Conservation (phyloP, 2,113 vertebrate genomes). For the Eubucco bourcierii region DNA sequence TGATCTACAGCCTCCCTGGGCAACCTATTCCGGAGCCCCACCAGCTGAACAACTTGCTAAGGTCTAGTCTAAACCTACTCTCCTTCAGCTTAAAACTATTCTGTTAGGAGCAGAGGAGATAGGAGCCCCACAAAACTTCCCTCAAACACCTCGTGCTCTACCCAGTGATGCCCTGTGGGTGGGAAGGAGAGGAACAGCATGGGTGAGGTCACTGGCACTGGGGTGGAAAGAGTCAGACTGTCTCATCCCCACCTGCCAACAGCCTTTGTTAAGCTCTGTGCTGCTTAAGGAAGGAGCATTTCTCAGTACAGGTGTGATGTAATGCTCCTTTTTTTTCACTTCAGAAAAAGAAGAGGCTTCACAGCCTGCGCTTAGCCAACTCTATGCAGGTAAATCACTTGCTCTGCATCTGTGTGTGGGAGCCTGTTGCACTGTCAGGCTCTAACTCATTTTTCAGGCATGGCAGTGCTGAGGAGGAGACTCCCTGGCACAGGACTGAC, state of each 20-base stretch:
- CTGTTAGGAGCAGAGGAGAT: neutral
- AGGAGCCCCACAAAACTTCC: neutral
- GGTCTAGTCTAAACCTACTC: too few species aligned
- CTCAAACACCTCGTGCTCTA: neutral
- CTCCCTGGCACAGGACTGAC: neutral
- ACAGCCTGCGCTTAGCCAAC: neutral
- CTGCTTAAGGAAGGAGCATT: neutral
- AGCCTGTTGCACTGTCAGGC: neutral
- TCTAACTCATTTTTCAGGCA: neutral
- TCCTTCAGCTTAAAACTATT: too few species aligned
- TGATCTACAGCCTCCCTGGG: too few species aligned
- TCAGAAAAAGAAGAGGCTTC: neutral
- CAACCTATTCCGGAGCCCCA: too few species aligned
- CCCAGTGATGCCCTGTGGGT: fast-evolving
- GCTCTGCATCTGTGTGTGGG: slow-evolving; percentile 26
- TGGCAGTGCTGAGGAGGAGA: neutral
- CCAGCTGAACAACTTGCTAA: too few species aligned
- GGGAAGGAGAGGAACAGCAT: neutral
- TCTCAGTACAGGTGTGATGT: slow-evolving; percentile 22
- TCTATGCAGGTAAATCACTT: neutral
- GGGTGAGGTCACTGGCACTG: neutral
- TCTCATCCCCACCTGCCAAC: neutral
- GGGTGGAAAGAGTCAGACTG: neutral
- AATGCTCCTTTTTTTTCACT: neutral
- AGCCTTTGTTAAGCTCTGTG: neutral